A percentile compares a stretch with the other conserved stretches of the same genome.
phyloP scores from a whole-genome alignment of 1,140 invertebrate species.

The Pinna nobilis region DNA sequence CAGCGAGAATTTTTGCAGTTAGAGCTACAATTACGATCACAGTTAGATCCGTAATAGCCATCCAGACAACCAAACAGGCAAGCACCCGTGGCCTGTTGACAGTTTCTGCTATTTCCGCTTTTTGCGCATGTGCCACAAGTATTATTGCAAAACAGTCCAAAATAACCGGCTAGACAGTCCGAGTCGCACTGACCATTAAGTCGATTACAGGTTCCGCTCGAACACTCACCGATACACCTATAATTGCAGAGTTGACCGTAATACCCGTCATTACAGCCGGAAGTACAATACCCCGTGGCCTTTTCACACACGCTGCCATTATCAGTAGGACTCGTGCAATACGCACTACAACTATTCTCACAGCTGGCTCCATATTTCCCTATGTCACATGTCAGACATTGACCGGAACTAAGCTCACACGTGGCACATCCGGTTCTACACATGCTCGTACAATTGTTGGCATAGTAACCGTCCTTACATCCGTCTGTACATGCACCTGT shows the following conservation, averaged over 20 bases:
- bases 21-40: background rate
- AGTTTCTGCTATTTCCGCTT: background rate
- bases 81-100: conserved; percentile 6
- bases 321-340: background rate
- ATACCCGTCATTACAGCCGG: conserved; percentile 3
- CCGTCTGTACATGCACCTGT: conserved; percentile 21
- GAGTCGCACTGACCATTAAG: background rate
- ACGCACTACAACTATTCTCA: background rate
- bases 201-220: conserved; percentile 5
- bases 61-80: conserved; percentile 15
- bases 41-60: background rate
- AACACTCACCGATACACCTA: conserved; percentile 1
- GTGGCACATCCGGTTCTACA: background rate
- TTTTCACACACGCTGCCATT: conserved; percentile 5
- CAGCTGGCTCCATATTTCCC: conserved; percentile 19
- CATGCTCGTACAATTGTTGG: background rate
- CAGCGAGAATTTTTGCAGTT: conserved; percentile 10
- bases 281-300: background rate
- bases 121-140: conserved; percentile 30
- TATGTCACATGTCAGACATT: background rate
- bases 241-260: conserved; percentile 13
- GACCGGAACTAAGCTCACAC: background rate
- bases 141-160: conserved; percentile 8
- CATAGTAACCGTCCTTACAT: conserved; percentile 3
- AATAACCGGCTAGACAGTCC: conserved; percentile 16